These are phyloP conservation scores for Phodopus roborovskii DNA, from an alignment of 2,113 vertebrate species.

Conservation along the genomic window DNA sequence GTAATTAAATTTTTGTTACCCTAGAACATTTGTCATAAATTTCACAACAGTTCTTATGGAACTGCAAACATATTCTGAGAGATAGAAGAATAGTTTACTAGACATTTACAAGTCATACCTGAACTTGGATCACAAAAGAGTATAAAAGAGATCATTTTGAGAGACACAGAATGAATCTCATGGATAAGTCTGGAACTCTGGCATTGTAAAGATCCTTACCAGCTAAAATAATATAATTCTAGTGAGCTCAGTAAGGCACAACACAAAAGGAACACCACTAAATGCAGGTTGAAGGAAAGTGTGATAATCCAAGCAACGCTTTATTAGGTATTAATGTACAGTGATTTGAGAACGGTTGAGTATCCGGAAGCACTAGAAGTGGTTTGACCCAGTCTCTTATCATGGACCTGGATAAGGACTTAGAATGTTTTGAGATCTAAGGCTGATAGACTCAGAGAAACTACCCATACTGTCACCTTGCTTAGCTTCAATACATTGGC, in stretches of 20 bases:
- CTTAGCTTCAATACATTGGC: not conserved
- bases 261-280: not conserved
- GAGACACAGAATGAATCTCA: not conserved
- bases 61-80: not conserved
- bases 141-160: not conserved
- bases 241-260: not conserved
- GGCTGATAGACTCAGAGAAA: not conserved
- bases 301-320: not conserved
- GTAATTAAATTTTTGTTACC: not conserved
- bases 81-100: not conserved
- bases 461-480: not conserved
- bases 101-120: not conserved
- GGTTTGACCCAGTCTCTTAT: not conserved
- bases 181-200: not conserved
- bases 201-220: not conserved
- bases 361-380: accelerated
- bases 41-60: not conserved
- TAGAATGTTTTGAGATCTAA: too few species aligned
- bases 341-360: not conserved
- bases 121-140: not conserved
- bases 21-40: not conserved
- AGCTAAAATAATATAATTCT: not conserved
- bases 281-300: not conserved
- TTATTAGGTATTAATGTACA: not conserved
- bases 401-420: not conserved